Evolutionary conservation across 2,113 vertebrate species (phyloP).

Genomic region (Antennarius striatus): DNA sequence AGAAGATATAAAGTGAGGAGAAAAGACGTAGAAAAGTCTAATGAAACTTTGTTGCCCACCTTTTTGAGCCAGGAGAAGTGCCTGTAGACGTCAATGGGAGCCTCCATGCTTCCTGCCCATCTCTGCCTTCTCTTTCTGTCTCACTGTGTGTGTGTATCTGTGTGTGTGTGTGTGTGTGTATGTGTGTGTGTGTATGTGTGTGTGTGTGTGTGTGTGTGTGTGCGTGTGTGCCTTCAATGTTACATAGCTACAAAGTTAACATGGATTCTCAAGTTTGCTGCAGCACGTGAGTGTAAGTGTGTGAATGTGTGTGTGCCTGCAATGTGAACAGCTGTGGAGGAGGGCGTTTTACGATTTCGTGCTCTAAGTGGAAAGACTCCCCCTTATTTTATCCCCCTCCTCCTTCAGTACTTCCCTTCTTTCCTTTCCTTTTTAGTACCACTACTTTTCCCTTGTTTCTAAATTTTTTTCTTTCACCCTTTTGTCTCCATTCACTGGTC

Average conservation of each 20-base stretch:
- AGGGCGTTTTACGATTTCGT: slow-evolving; percentile 48
- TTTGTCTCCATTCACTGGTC: neutral
- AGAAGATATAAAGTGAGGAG: neutral
- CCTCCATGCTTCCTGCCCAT: slow-evolving; percentile 94
- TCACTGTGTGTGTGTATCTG: slow-evolving; percentile 16
- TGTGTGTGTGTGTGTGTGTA: slow-evolving; percentile 17
- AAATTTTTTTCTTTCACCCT: neutral
- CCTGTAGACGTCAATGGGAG: slow-evolving; percentile 95
- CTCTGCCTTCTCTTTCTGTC: slow-evolving; percentile 69
- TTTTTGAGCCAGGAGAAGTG: slow-evolving; percentile 95
- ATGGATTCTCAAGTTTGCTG: slow-evolving; percentile 16
- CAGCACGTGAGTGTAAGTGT: slow-evolving; percentile 20
- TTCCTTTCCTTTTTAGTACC: slow-evolving; percentile 1
- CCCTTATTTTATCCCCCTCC: neutral
- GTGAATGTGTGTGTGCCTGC: slow-evolving; percentile 27
- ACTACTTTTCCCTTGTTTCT: neutral
- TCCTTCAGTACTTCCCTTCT: neutral
- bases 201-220: too few relatives aligned
- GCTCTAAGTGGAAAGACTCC: slow-evolving; percentile 35
- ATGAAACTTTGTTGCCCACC: slow-evolving; percentile 78
- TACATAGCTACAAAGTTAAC: neutral
- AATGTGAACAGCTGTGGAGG: slow-evolving; percentile 59
- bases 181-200: slow-evolving; percentile 1
- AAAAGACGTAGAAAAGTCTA: neutral
- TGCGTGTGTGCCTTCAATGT: too few relatives aligned